A percentile compares a stretch with the other conserved stretches of the same genome.
phyloP scores from a whole-genome alignment of 2,113 vertebrate species.

The Egretta garzetta region DNA sequence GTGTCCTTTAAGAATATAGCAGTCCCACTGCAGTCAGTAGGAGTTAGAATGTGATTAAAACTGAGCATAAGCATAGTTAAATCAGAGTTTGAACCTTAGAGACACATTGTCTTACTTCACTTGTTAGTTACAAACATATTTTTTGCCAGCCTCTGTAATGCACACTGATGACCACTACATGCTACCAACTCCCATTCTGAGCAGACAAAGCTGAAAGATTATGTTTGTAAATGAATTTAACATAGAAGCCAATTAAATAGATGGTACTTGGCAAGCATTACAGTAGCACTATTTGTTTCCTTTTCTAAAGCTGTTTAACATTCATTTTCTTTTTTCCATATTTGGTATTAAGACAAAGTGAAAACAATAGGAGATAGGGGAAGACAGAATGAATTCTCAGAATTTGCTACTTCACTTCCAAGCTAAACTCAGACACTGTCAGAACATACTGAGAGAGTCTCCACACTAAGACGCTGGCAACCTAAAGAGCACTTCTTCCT shows the following conservation, averaged over 20 bases:
- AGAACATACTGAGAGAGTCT: not conserved
- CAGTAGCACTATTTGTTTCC: not conserved
- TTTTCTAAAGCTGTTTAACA: not conserved
- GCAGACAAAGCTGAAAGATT: not conserved
- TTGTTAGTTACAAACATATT: not conserved
- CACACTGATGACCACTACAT: not conserved
- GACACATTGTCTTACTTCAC: not conserved
- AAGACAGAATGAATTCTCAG: not conserved
- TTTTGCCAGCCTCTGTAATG: not conserved
- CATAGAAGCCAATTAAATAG: not conserved
- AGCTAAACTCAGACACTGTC: not conserved
- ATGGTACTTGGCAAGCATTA: not conserved
- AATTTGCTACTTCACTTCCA: not conserved
- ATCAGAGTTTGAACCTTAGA: not conserved
- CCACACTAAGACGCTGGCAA: not conserved
- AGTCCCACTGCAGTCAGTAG: not conserved
- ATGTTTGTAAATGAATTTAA: not conserved
- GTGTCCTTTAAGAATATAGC: not conserved
- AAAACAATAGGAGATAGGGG: not conserved
- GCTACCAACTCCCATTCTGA: not conserved
- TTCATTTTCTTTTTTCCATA: not conserved
- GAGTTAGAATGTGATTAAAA: not conserved
- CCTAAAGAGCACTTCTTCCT: not conserved
- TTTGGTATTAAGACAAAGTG: not conserved
- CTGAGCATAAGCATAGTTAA: not conserved